A percentile compares a stretch with the other conserved stretches of the same genome.
Conservation (phyloP, 2,797 vertebrate genomes). For the Lepilemur ruficaudatus region DNA sequence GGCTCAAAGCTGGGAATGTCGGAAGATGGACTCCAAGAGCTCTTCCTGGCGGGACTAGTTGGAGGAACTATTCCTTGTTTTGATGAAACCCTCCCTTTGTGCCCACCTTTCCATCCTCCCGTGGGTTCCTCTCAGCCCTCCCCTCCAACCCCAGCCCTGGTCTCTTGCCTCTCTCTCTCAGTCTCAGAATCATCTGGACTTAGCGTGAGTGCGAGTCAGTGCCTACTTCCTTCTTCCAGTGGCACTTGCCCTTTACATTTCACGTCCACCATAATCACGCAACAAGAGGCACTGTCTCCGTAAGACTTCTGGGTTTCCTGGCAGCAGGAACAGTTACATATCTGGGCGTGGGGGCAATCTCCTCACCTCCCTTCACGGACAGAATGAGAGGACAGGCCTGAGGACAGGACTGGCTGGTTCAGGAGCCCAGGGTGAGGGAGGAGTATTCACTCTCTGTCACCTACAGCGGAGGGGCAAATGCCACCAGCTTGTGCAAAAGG, state of each 20-base stretch:
- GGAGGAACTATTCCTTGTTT: background rate
- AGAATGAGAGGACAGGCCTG: background rate
- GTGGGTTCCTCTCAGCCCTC: background rate
- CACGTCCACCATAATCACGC: background rate
- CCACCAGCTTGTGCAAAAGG: background rate
- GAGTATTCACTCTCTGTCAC: background rate
- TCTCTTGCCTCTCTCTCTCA: background rate
- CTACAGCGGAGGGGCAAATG: background rate
- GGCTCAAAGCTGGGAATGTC: background rate
- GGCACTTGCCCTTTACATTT: slow-evolving; percentile 4
- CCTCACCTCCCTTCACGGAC: background rate
- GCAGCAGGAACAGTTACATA: background rate
- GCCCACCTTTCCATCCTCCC: background rate
- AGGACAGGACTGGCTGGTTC: background rate
- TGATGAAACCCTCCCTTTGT: background rate
- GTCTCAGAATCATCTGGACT: background rate
- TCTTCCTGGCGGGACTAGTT: background rate
- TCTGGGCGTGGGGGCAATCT: background rate
- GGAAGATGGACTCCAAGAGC: background rate
- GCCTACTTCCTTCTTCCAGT: background rate
- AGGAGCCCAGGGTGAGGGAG: background rate
- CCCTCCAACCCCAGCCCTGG: background rate
- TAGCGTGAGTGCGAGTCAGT: background rate
- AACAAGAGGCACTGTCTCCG: slow-evolving; percentile 2
- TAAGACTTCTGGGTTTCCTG: background rate